These are phyloP conservation scores for Lepus americanus DNA, from an alignment of 2,113 vertebrate species.

Conservation along the genomic window DNA sequence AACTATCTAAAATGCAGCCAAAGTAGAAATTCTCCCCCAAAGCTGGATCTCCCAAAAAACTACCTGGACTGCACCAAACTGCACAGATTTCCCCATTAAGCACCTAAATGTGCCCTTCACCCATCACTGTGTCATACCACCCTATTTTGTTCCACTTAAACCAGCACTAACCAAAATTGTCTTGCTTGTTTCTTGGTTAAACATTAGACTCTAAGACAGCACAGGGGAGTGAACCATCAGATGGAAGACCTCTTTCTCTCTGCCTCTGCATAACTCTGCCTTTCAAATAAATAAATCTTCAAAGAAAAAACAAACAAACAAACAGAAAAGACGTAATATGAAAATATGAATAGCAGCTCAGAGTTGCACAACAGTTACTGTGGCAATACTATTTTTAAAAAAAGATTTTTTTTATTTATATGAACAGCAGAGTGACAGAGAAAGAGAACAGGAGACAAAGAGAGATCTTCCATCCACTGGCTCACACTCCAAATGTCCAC, in stretches of 20 bases:
- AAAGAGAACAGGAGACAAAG: too few species aligned
- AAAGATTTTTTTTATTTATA: too few species aligned
- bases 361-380: not conserved
- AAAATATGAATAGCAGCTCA: not conserved
- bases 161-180: not conserved
- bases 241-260: too few species aligned
- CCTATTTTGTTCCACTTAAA: not conserved
- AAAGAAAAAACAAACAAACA: too few species aligned
- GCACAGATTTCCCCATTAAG: not conserved
- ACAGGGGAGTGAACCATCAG: too few species aligned
- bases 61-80: not conserved
- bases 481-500: too few species aligned
- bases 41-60: conserved; percentile 13
- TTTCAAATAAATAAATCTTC: too few species aligned
- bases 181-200: not conserved
- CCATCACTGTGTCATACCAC: not conserved
- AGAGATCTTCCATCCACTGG: too few species aligned
- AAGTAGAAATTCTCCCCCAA: conserved; percentile 37
- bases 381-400: too few species aligned
- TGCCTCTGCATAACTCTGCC: too few species aligned
- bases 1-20: conserved; percentile 23
- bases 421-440: too few species aligned
- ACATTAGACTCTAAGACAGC: not conserved
- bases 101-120: not conserved
- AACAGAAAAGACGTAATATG: not conserved